Base-by-base conservation (phyloP, 1,140 invertebrate species). In the Schmidtea mediterranea region DNA sequence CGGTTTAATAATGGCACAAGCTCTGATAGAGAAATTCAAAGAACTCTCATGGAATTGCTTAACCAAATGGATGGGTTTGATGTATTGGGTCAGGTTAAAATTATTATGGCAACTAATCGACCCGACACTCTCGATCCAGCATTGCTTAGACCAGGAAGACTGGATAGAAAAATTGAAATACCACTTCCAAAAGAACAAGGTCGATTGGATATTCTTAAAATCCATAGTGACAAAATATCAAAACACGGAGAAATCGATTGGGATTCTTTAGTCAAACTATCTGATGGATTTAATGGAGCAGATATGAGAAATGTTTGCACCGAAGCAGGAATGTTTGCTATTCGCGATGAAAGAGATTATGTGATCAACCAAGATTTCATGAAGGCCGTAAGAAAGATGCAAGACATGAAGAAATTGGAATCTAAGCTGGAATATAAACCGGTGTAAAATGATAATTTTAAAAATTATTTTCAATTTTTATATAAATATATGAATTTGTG, bases 31-130 rank as follows among this genome's bases (percentile, higher is more conserved):
- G 92, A 98, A 73, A 97, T 98, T 60, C 92, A 98, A 66, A 74
- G 92, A 62, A 98, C 92, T 0, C 69, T 98, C 1, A 97, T 98
- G 90, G 92, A 98, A 67, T 69, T 98, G 36, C 71, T 98, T 12
- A 98, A 97, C 71, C 86, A 98, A 71, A 95, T 98, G 87, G 92
- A 98, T 69, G 92, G 92, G 39, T 98, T 98, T 68, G 89, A 97
- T 72, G 84, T 87, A 0, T 68, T 97, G 24, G 90, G 90, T 10
- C 84, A 95, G 71, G 84, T 92, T 0, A 94, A 98, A 74, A 95
- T 95, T 71, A 95, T 97, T 48, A 97, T 97, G 90, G 90, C 43
- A 5, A 45, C 43, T 22, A 45, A 45, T 21, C 18, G 43, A 13
- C 43, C 43, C 3, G 43, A 45, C 60, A 97, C 89, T 2, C 69